phyloP scores from a whole-genome alignment of 2,797 vertebrate genomes.

The Malurus leucopterus region DNA sequence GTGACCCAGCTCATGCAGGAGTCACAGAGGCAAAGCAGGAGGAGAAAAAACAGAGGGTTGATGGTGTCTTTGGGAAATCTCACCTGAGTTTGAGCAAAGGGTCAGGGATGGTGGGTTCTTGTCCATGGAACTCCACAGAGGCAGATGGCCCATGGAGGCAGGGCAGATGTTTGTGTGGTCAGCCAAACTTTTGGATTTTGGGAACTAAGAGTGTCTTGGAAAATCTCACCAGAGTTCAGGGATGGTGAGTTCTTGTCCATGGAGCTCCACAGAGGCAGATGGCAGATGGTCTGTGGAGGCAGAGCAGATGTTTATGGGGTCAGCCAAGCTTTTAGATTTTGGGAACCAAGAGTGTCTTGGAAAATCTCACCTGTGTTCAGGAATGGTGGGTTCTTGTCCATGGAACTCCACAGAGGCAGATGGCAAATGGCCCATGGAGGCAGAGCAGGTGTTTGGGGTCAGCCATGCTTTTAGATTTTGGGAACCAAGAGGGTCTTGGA shows the following conservation, averaged over 20 bases:
- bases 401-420: too few relatives aligned
- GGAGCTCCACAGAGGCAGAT: not conserved
- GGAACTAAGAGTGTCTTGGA: not conserved
- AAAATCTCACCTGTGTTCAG: too few relatives aligned
- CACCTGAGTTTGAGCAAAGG: not conserved
- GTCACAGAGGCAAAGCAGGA: not conserved
- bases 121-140: too few relatives aligned
- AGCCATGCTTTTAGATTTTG: too few relatives aligned
- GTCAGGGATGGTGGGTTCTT: not conserved
- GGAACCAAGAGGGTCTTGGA: not conserved
- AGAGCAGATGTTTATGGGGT: too few relatives aligned
- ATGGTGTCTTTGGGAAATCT: not conserved
- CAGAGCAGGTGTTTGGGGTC: too few relatives aligned
- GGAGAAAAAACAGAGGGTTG: fast-evolving
- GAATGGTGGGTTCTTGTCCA: too few relatives aligned
- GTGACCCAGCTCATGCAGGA: not conserved
- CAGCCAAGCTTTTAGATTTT: too few relatives aligned
- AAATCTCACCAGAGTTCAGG: not conserved
- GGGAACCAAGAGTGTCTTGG: too few relatives aligned
- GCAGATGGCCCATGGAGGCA: not conserved
- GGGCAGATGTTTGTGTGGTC: not conserved
- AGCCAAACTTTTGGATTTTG: not conserved
- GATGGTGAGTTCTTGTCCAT: not conserved
- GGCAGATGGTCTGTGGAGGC: too few relatives aligned
- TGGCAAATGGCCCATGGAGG: too few relatives aligned